phyloP scores from a whole-genome alignment of 2,888 invertebrate species.

The Tanytarsus gracilentus region DNA sequence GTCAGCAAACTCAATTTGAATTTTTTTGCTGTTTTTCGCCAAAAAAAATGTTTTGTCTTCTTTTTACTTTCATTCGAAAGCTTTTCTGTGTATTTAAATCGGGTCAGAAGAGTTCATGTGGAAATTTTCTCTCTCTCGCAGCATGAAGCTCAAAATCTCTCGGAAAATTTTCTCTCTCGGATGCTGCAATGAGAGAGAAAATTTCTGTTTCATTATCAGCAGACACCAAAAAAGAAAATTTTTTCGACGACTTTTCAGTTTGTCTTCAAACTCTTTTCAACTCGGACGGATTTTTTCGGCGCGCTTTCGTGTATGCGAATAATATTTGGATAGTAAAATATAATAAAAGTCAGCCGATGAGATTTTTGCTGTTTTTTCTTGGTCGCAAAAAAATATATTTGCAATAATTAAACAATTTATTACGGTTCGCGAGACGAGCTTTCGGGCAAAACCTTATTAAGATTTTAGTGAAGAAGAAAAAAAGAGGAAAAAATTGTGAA shows the following conservation, averaged over 20 bases:
- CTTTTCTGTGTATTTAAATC: not conserved
- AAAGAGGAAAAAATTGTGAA: not conserved
- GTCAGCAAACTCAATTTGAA: not conserved
- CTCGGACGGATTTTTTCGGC: conserved; percentile 11
- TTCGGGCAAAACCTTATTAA: no score
- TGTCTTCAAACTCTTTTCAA: conserved; percentile 19
- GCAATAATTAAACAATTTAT: conserved; percentile 9
- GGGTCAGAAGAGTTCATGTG: not conserved
- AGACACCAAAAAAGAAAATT: no score
- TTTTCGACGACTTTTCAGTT: conserved; percentile 18
- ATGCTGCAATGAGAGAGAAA: not conserved
- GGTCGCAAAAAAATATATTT: not conserved
- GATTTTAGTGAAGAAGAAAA: not conserved
- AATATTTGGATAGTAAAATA: not conserved
- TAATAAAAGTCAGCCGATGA: no score
- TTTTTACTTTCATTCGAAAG: not conserved
- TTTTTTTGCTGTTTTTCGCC: not conserved
- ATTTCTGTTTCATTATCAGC: conserved; percentile 7
- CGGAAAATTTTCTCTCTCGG: not conserved
- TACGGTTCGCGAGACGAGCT: conserved; percentile 3
- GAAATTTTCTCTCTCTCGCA: not conserved
- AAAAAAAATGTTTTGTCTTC: not conserved
- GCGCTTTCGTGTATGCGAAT: not conserved
- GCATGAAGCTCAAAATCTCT: not conserved
- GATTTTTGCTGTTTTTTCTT: not conserved